These are phyloP conservation scores for Drosophila infuscata DNA, from an alignment of 2,888 invertebrate genomes.

Conservation along the genomic window DNA sequence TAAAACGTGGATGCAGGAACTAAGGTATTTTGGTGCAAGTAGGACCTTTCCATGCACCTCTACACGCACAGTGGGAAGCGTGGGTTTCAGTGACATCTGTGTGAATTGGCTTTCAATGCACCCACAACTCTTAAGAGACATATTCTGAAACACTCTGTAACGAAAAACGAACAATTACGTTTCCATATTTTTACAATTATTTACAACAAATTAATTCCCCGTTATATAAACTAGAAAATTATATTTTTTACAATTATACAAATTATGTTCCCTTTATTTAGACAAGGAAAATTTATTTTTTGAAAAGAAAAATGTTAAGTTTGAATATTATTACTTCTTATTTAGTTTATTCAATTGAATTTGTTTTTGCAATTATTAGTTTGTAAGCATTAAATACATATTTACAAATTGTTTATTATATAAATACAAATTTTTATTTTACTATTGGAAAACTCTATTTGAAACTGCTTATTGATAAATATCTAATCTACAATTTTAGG, in stretches of 20 bases:
- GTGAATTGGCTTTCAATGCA: not conserved
- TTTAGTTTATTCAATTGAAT: not conserved
- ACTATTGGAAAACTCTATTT: too few relatives aligned
- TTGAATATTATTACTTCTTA: not conserved
- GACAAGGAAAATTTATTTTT: not conserved
- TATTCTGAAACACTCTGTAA: not conserved
- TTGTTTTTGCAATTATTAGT: not conserved
- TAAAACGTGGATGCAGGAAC: not conserved
- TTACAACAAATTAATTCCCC: not conserved
- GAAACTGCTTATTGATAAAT: not conserved
- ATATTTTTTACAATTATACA: not conserved
- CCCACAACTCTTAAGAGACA: not conserved
- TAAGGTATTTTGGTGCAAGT: not conserved
- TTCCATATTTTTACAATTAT: not conserved
- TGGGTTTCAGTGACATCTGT: constrained; percentile 7
- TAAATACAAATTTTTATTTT: not conserved
- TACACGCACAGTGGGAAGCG: constrained; percentile 1
- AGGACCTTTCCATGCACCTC: not conserved
- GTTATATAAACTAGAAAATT: not conserved
- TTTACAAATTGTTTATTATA: not conserved
- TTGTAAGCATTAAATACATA: not conserved
- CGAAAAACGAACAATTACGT: not conserved
- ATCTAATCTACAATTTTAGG: not conserved
- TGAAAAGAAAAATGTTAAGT: not conserved
- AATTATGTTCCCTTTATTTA: not conserved